Evolutionary conservation across 2,888 invertebrate genomes (phyloP).

Genomic region (Mongoloraphidia duomilia): DNA sequence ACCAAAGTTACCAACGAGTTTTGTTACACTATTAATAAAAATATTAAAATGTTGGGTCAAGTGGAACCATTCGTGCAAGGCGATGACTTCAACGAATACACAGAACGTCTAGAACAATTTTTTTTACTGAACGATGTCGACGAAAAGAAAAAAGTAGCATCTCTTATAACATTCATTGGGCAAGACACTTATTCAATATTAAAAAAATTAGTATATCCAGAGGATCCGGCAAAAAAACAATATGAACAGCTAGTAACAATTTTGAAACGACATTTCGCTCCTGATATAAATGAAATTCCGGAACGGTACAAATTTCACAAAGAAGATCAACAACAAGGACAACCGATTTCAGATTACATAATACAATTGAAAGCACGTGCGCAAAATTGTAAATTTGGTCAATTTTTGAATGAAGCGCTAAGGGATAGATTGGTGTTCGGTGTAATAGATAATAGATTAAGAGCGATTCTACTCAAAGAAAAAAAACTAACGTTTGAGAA

Average conservation of each 20-base stretch:
- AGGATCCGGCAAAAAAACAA: background rate
- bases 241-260: background rate
- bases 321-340: constrained; percentile 9
- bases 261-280: background rate
- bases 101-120: too few species aligned
- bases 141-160: background rate
- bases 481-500: too few species aligned
- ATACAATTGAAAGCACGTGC: constrained; percentile 12
- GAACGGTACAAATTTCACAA: constrained; percentile 15
- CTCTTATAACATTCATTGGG: background rate
- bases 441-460: constrained; percentile 9
- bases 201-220: background rate
- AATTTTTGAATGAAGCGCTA: constrained; percentile 12
- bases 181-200: background rate
- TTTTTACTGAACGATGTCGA: too few species aligned
- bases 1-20: too few species aligned
- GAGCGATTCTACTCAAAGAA: constrained; percentile 10
- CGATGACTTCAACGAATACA: too few species aligned
- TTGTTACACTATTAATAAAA: too few species aligned
- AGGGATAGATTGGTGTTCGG: constrained; percentile 14
- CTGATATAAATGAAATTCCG: constrained; percentile 6
- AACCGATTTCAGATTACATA: constrained; percentile 11
- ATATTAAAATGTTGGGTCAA: too few species aligned
- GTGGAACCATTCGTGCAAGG: too few species aligned
- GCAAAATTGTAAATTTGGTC: constrained; percentile 11